Conservation (phyloP, 2,113 vertebrate species). For the Sinocyclocheilus anophthalmus region DNA sequence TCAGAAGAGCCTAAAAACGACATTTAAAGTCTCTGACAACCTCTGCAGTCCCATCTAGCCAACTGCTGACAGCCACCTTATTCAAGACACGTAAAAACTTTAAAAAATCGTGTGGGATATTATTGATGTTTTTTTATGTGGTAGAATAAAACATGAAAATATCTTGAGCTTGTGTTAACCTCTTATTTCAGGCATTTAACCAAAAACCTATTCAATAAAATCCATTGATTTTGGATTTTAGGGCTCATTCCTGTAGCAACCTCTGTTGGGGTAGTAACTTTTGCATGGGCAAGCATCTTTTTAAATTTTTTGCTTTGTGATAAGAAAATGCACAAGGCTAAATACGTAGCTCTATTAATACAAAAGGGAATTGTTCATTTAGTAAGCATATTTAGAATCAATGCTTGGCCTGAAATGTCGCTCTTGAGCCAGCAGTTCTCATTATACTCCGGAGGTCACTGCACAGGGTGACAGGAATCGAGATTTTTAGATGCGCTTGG, state of each 20-base stretch:
- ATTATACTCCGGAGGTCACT: neutral
- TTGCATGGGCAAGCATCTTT: neutral
- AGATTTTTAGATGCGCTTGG: neutral
- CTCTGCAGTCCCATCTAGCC: neutral
- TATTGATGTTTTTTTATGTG: neutral
- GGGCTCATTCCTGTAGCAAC: neutral
- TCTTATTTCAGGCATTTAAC: neutral
- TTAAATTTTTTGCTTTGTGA: neutral
- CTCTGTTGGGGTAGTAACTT: neutral
- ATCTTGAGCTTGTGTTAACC: neutral
- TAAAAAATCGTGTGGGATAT: neutral
- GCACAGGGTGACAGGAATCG: neutral
- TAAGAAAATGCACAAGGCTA: neutral
- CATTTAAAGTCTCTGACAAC: neutral
- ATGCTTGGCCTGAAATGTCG: neutral
- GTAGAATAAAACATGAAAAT: neutral
- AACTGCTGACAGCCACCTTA: neutral
- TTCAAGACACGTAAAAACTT: neutral
- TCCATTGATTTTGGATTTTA: neutral
- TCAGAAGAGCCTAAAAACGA: neutral
- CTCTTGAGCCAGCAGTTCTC: slow-evolving; percentile 16
- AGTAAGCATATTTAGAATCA: slow-evolving; percentile 9
- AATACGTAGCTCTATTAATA: neutral
- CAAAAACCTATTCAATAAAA: neutral
- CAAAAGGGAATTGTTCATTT: neutral